These are phyloP conservation scores for Nothura maculosa DNA, from an alignment of 2,797 vertebrate species.

Conservation along the genomic window DNA sequence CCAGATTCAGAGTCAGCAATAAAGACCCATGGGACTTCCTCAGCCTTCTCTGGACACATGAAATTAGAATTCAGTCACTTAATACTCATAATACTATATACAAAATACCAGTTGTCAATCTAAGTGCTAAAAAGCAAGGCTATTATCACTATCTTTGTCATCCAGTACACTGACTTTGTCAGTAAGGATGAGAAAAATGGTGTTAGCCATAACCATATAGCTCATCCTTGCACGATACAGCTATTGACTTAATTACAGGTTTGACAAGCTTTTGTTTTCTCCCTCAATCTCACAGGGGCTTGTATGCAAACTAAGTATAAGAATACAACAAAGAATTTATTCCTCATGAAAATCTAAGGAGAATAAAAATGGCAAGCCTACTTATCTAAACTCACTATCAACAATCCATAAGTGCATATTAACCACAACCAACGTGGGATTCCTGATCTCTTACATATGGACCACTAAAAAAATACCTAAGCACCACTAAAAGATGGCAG, in stretches of 20 bases:
- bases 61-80: background rate
- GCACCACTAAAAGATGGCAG: background rate
- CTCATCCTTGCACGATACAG: rapidly evolving
- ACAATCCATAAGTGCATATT: background rate
- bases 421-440: background rate
- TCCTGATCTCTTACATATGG: background rate
- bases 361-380: background rate
- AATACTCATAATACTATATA: background rate
- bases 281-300: background rate
- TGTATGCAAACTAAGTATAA: background rate
- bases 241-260: background rate
- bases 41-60: rapidly evolving
- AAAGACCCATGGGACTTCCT: background rate
- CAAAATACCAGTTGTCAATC: background rate
- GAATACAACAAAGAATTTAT: background rate
- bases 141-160: background rate
- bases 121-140: background rate
- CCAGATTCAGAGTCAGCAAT: background rate
- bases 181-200: background rate
- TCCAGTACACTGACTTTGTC: background rate
- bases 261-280: background rate
- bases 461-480: no score
- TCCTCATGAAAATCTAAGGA: rapidly evolving
- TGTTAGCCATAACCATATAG: background rate
- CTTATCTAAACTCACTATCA: background rate